phyloP scores from a whole-genome alignment of 2,888 invertebrate species.

The Hemaris fuciformis region DNA sequence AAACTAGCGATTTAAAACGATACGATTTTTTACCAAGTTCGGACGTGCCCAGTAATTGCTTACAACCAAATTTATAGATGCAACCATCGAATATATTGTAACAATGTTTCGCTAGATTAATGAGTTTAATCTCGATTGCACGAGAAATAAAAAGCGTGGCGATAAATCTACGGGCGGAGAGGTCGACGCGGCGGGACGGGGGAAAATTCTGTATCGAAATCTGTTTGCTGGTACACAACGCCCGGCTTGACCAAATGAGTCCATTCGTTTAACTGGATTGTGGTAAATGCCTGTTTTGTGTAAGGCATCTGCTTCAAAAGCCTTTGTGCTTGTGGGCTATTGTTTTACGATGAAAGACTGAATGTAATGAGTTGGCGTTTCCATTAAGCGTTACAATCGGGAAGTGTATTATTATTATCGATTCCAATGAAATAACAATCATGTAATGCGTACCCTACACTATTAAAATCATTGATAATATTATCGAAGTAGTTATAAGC shows the following conservation, averaged over 20 bases:
- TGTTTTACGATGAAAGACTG: too few relatives aligned
- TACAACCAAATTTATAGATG: constrained; percentile 34
- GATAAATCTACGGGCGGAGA: background rate
- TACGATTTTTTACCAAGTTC: constrained; percentile 29
- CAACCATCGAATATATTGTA: constrained; percentile 27
- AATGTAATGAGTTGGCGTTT: background rate
- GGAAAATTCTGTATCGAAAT: constrained; percentile 4
- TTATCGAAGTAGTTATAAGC: too few relatives aligned
- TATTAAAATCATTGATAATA: too few relatives aligned
- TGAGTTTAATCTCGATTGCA: constrained; percentile 27
- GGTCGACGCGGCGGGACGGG: background rate
- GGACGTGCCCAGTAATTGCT: constrained; percentile 32
- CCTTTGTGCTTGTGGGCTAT: background rate
- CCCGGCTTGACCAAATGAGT: background rate
- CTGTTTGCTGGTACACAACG: background rate
- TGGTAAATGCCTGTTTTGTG: constrained; percentile 21
- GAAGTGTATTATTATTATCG: background rate
- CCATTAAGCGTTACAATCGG: background rate
- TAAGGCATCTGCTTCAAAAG: constrained; percentile 19
- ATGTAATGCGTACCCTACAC: too few relatives aligned
- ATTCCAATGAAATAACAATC: too few relatives aligned
- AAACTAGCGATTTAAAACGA: constrained; percentile 21
- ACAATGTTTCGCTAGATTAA: constrained; percentile 33
- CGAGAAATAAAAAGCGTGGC: constrained; percentile 4
- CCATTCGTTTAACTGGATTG: background rate